Conservation (phyloP, 1,140 invertebrate genomes). For the Acromyrmex echinatior region DNA sequence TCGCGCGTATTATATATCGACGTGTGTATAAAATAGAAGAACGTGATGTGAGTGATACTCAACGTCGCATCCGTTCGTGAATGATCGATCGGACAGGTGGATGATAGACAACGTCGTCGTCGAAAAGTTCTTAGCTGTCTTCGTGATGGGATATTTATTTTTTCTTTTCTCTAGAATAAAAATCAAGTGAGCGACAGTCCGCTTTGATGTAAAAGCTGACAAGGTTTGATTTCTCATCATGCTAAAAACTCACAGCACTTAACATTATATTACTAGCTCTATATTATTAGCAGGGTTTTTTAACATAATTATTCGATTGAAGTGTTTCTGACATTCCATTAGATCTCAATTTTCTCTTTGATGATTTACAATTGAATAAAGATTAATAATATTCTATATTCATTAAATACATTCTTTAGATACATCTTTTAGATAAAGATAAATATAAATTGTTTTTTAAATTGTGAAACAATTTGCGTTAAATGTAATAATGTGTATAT, state of each 20-base stretch:
- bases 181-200: neutral
- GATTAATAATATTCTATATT: too few species aligned
- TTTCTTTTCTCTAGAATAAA: neutral
- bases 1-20: slow-evolving; percentile 42
- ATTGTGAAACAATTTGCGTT: too few species aligned
- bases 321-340: too few species aligned
- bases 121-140: slow-evolving; percentile 37
- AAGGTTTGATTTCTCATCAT: neutral
- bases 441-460: too few species aligned
- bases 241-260: neutral
- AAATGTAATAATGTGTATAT: too few species aligned
- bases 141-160: neutral
- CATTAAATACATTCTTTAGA: too few species aligned
- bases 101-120: slow-evolving; percentile 54
- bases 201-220: neutral
- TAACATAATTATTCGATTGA: too few species aligned
- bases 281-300: too few species aligned
- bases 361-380: too few species aligned
- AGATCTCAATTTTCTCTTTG: too few species aligned
- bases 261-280: too few species aligned
- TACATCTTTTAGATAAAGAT: too few species aligned
- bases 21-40: slow-evolving; percentile 41
- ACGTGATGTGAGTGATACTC: slow-evolving; percentile 60
- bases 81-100: slow-evolving; percentile 51
- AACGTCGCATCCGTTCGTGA: slow-evolving; percentile 41